Evolutionary conservation across 2,797 vertebrate species (phyloP), one percentile per base, ranked within the genome.

Genomic region (Rhinatrema bivittatum): DNA sequence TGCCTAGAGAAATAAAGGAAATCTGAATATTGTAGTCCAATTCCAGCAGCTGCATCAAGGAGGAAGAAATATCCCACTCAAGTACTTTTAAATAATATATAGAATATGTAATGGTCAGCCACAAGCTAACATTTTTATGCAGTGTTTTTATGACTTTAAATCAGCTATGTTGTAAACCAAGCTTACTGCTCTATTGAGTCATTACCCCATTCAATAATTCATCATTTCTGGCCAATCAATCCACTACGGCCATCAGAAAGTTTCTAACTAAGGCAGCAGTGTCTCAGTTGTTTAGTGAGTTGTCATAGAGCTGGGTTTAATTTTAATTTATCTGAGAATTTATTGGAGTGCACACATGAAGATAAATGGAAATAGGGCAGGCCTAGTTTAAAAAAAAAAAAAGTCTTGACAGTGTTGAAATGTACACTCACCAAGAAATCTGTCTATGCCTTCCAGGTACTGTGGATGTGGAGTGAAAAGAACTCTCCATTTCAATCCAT

Each of bases 401-500:
- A 53, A 64, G 41, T 32, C 49, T 53, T 55, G 53, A 45, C 17
- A 18, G 34, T 42, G 19, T 42, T 44, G 55, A 74, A 68, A 74
- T 55, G 50, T 61, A 53, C 53, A 54, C 60, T 74, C 53, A 40
- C 64, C 69, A 48, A 63, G 70, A 73, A 79, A 64, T 56, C 60
- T 68, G 68, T 57, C 47, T 75, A 69, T 76, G 74, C 79, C 81
- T 81, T 58, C 61, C 67, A 81, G 74, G 62, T 73, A 68, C 58
- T 3, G 12, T 65, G 66, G 68, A 24, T 74, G 74, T 70, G 61
- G 65, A 81, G 82, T 78, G 71, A 66, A 81, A 76, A n/a, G n/a
- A n/a, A n/a, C n/a, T n/a, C n/a, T 85, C 68, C 57, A 70, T 81
- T 81, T 80, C 77, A 81, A 83, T 74, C 78, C 60, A 79, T 74